Evolutionary conservation across 2,113 vertebrate genomes (phyloP).

Genomic region (Aptenodytes forsteri): DNA sequence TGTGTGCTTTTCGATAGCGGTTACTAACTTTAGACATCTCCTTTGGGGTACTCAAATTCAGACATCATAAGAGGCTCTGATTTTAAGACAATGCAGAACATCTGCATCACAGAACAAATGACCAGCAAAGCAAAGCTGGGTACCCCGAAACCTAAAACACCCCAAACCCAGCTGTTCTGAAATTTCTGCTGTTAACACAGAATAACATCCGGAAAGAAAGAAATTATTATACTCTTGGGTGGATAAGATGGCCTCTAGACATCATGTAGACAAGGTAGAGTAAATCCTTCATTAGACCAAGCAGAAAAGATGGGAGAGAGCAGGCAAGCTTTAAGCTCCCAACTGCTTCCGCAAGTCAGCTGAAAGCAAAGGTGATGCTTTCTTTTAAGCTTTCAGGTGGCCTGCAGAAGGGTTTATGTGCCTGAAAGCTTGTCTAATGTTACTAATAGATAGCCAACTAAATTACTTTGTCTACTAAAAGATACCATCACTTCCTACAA

Average conservation of each 20-base stretch:
- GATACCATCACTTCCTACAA: conserved; percentile 29
- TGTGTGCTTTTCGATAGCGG: neutral
- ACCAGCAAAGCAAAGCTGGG: neutral
- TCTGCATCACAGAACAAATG: neutral
- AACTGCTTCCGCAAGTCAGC: neutral
- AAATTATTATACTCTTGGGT: neutral
- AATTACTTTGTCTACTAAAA: conserved; percentile 10
- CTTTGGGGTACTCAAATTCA: neutral
- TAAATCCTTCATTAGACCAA: neutral
- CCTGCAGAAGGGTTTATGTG: neutral
- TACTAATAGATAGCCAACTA: neutral
- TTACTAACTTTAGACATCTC: neutral
- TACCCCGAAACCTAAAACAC: neutral
- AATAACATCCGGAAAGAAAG: neutral
- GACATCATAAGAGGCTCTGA: accelerated
- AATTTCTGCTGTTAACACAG: neutral
- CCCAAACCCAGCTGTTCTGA: neutral
- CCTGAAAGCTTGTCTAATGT: neutral
- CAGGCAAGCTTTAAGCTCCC: neutral
- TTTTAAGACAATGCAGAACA: neutral
- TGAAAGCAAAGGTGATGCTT: neutral
- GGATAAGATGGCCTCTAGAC: neutral
- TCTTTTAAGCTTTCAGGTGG: neutral
- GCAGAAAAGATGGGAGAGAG: neutral
- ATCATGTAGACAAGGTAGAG: neutral